Evolutionary conservation across 92 coral and sea anemone species (phyloP).

Genomic region (Epizoanthus stellaris): DNA sequence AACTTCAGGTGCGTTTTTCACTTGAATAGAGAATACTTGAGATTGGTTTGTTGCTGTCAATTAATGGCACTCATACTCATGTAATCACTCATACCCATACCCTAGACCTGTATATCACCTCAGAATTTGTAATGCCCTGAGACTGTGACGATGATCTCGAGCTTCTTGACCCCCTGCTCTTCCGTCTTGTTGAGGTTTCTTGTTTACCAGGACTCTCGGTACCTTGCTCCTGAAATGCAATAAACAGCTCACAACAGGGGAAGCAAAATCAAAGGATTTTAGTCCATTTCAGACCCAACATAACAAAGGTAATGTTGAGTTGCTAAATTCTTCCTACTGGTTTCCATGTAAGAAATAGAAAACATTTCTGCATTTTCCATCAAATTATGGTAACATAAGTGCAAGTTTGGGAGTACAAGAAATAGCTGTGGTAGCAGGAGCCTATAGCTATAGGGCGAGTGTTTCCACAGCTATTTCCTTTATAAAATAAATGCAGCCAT

Average conservation of each 20-base stretch:
- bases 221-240: constrained; percentile 19
- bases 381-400: no score
- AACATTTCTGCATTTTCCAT: no score
- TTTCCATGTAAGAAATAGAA: no score
- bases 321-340: no score
- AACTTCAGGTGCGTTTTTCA: not conserved
- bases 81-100: no score
- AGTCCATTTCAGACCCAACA: constrained; percentile 27
- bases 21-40: not conserved
- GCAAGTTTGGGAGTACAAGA: no score
- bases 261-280: not conserved
- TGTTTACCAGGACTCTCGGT: constrained; percentile 62
- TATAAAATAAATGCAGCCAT: no score
- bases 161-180: constrained; percentile 51
- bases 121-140: constrained; percentile 23
- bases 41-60: no score
- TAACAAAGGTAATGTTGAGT: not conserved
- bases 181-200: constrained; percentile 57
- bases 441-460: no score
- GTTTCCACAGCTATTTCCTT: no score
- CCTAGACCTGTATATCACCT: constrained; percentile 16
- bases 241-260: not conserved
- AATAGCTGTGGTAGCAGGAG: no score
- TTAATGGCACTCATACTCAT: no score
- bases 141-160: constrained; percentile 15